Evolutionary conservation across 2,797 vertebrate species (phyloP), one percentile per base, ranked within the genome.

Genomic region (Microctenopoma steveboyesi): DNA sequence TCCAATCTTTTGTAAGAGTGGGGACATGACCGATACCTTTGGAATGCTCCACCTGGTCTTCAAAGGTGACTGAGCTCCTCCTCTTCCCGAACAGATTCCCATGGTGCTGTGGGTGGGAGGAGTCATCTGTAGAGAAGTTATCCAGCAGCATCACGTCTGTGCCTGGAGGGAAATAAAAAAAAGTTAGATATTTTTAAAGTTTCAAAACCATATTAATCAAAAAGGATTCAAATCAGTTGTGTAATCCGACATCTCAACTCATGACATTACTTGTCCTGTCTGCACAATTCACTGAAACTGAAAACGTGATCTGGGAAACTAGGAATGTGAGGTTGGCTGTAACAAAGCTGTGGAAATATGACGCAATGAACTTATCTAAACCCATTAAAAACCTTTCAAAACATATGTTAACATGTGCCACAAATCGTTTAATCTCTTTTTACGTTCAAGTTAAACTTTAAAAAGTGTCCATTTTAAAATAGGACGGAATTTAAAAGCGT

Each of bases 71-170:
- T 0, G 97, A 99, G 92, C 96, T 98, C 89, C 96, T 94, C 79
- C 98, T 96, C 90, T 95, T 96, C 79, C 92, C 93, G 1, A 94
- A 92, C 46, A 46, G 89, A 40, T 90, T 69, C 9, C 92, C 90
- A 0, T 79, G 84, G 67, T 84, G 83, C 56, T 93, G 92, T 2
- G 84, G 45, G 45, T 89, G 84, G 46, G 92, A 89, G 72, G 88
- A 86, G 52, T 94, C 89, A 13, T 98, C 97, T 0, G 94, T 94
- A 45, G 93, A 92, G 65, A 92, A 95, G 86, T 96, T 95, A 65
- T 98, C 98, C 54, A 99, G 95, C 71, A 99, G 94, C 97, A 99
- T 97, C 85, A 96, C 91, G 0, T 99, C 98, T 33, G 98, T 99
- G 77, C 96, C 98, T 99, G 16, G 69, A 1, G 35, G 37, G 8